phyloP scores from a whole-genome alignment of 2,888 invertebrate genomes.

The Synergus umbraculus region DNA sequence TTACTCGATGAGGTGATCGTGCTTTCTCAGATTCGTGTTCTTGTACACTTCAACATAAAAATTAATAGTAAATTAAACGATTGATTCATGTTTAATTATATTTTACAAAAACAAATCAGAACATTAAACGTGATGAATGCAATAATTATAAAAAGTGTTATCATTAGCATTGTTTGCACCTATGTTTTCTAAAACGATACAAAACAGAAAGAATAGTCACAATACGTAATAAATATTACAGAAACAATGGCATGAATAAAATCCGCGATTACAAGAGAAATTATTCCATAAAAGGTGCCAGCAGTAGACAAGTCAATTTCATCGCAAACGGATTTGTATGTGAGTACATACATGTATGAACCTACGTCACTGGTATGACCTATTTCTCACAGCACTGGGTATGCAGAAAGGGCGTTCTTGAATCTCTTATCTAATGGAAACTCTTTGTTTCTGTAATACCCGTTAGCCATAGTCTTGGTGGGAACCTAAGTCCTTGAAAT shows the following conservation, averaged over 20 bases:
- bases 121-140: too few species aligned
- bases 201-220: not conserved
- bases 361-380: conserved; percentile 18
- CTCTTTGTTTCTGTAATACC: conserved; percentile 27
- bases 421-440: conserved; percentile 35
- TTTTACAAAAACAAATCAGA: too few species aligned
- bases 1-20: not conserved
- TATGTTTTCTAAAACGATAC: too few species aligned
- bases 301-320: not conserved
- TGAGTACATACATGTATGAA: not conserved
- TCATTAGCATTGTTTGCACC: too few species aligned
- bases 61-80: not conserved
- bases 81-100: not conserved
- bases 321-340: not conserved
- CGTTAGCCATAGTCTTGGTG: not conserved
- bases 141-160: too few species aligned
- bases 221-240: not conserved
- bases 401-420: conserved; percentile 39
- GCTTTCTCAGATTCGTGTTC: conserved; percentile 25
- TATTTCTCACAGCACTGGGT: conserved; percentile 30
- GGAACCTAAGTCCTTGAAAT: conserved; percentile 21
- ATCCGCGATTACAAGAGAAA: not conserved
- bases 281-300: not conserved
- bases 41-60: not conserved
- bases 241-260: not conserved